phyloP scores from a whole-genome alignment of 2,888 invertebrate species.

The Parnassius smintheus region DNA sequence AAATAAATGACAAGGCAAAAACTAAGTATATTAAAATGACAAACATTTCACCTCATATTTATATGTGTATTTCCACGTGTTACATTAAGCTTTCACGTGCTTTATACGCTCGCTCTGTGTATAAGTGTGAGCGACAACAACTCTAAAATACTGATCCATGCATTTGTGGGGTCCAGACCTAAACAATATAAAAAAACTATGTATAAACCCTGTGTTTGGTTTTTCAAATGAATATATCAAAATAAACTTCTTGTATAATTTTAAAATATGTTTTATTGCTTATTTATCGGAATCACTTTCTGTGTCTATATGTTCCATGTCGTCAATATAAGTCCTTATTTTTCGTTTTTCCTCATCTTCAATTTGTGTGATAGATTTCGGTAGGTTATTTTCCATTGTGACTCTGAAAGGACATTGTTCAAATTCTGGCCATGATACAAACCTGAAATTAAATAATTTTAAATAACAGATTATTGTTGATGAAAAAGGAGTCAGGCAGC shows the following conservation, averaged over 20 bases:
- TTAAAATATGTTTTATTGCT: constrained; percentile 12
- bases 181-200: too few relatives aligned
- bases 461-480: too few relatives aligned
- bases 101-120: too few relatives aligned
- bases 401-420: constrained; percentile 83
- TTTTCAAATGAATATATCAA: constrained; percentile 14
- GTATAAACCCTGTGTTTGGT: constrained; percentile 5
- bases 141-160: too few relatives aligned
- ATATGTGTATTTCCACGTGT: too few relatives aligned
- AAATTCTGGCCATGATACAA: constrained; percentile 84
- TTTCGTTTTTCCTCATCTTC: constrained; percentile 54
- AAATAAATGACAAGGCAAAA: too few relatives aligned
- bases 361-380: constrained; percentile 59
- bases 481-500: too few relatives aligned
- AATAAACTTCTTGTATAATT: constrained; percentile 21
- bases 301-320: constrained; percentile 54
- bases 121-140: too few relatives aligned
- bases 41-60: too few relatives aligned
- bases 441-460: constrained; percentile 49
- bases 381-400: constrained; percentile 83
- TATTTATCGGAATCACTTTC: constrained; percentile 32
- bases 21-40: too few relatives aligned
- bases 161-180: too few relatives aligned
- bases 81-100: too few relatives aligned
- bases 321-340: constrained; percentile 55